phyloP scores from a whole-genome alignment of 2,888 invertebrate species.

The Parnassius glacialis region DNA sequence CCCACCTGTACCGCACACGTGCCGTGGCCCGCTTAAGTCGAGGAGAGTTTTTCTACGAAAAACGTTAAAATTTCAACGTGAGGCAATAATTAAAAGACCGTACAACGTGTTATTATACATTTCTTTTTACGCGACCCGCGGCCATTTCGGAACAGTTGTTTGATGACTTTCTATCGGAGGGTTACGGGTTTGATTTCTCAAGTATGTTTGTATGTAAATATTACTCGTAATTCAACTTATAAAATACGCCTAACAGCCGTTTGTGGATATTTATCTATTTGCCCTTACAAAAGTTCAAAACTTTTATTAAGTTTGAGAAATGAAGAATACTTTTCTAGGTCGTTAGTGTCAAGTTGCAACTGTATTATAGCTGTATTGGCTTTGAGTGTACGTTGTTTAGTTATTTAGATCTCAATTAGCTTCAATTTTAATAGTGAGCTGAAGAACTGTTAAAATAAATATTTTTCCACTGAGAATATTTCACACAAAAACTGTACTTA shows the following conservation, averaged over 20 bases:
- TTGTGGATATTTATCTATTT: conserved; percentile 6
- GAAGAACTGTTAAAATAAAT: not conserved
- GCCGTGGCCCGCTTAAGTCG: conserved; percentile 42
- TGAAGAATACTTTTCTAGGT: too few relatives aligned
- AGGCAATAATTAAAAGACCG: conserved; percentile 34
- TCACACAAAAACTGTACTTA: not conserved
- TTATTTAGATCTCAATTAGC: too few relatives aligned
- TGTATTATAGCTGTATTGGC: too few relatives aligned
- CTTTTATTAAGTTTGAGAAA: too few relatives aligned
- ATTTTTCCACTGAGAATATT: not conserved
- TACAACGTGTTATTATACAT: conserved; percentile 37
- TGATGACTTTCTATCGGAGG: conserved; percentile 22
- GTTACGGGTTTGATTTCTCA: conserved; percentile 28
- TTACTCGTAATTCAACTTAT: conserved; percentile 8
- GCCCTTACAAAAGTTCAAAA: not conserved
- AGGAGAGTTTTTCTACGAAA: conserved; percentile 42
- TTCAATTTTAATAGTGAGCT: not conserved
- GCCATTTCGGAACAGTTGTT: conserved; percentile 35
- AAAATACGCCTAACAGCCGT: conserved; percentile 4
- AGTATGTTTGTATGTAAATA: conserved; percentile 20
- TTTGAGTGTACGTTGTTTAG: too few relatives aligned
- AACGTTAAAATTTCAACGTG: conserved; percentile 41
- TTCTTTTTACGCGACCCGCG: conserved; percentile 32
- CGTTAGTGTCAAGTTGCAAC: too few relatives aligned
- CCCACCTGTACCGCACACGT: conserved; percentile 40